These are phyloP conservation scores for Neuroterus valhalla DNA, from an alignment of 1,140 invertebrate species.

Conservation along the genomic window DNA sequence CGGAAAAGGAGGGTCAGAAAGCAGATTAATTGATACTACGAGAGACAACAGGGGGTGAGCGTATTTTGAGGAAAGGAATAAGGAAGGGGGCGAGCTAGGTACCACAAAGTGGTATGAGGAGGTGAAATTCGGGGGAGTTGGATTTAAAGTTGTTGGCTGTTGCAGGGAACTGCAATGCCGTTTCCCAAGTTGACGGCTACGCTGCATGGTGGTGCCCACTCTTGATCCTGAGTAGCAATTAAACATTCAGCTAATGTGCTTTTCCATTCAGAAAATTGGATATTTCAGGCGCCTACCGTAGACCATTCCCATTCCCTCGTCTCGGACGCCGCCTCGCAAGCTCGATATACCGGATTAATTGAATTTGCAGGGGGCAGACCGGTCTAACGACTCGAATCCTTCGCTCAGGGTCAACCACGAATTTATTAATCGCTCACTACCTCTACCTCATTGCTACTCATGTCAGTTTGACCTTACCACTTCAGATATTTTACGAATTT, in stretches of 20 bases:
- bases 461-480: background rate
- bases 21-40: too few relatives aligned
- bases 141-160: conserved; percentile 46
- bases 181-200: conserved; percentile 33
- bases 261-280: conserved; percentile 74
- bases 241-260: conserved; percentile 71
- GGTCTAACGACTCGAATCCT: conserved; percentile 45
- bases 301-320: conserved; percentile 43
- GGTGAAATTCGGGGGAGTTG: conserved; percentile 13
- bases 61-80: too few relatives aligned
- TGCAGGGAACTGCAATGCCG: conserved; percentile 55
- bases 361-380: conserved; percentile 59
- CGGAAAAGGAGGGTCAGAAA: too few relatives aligned
- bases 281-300: conserved; percentile 61
- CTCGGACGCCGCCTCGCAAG: conserved; percentile 37
- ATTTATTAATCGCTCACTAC: conserved; percentile 63
- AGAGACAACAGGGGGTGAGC: too few relatives aligned
- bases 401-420: conserved; percentile 48
- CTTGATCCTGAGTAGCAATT: conserved; percentile 68
- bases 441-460: background rate
- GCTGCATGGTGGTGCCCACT: conserved; percentile 51
- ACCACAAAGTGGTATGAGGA: background rate
- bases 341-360: conserved; percentile 67
- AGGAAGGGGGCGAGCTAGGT: too few relatives aligned
- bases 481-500: background rate